Evolutionary conservation across 2,888 invertebrate species (phyloP).

Genomic region (Ditylenchus weischeri): DNA sequence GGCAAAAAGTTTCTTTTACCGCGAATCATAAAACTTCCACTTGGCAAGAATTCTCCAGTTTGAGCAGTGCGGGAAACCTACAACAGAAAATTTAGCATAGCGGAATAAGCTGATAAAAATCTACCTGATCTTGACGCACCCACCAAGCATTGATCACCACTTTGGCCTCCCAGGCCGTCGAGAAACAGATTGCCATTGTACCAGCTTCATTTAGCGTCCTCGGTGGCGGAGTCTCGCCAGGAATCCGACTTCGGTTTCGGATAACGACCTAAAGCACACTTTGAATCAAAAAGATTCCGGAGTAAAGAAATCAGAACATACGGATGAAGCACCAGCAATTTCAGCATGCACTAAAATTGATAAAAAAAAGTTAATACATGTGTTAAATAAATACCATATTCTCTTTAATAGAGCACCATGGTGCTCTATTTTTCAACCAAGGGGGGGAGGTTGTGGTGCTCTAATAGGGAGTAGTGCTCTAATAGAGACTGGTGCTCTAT

Average conservation of each 20-base stretch:
- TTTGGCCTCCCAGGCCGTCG: conserved; percentile 97
- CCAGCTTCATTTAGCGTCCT: conserved; percentile 93
- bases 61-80: conserved; percentile 91
- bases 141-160: conserved; percentile 93
- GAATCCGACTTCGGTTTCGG: conserved; percentile 12
- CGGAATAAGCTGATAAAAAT: not conserved
- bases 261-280: conserved; percentile 11
- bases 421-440: too few relatives aligned
- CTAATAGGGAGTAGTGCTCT: too few relatives aligned
- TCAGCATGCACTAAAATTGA: conserved; percentile 73
- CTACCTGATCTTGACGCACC: conserved; percentile 81
- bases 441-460: too few relatives aligned
- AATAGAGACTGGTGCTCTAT: too few relatives aligned
- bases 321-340: conserved; percentile 81
- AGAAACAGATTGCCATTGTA: conserved; percentile 89
- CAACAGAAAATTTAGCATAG: not conserved
- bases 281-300: conserved; percentile 65
- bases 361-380: too few relatives aligned
- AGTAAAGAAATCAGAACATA: not conserved
- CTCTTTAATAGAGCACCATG: too few relatives aligned
- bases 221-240: conserved; percentile 68
- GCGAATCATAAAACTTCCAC: conserved; percentile 88
- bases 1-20: conserved; percentile 83
- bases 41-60: conserved; percentile 90
- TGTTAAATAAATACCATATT: too few relatives aligned